A percentile compares a stretch with the other conserved stretches of the same genome.
Conservation (phyloP, 1,140 invertebrate species). For the Pentalonia nigronervosa region DNA sequence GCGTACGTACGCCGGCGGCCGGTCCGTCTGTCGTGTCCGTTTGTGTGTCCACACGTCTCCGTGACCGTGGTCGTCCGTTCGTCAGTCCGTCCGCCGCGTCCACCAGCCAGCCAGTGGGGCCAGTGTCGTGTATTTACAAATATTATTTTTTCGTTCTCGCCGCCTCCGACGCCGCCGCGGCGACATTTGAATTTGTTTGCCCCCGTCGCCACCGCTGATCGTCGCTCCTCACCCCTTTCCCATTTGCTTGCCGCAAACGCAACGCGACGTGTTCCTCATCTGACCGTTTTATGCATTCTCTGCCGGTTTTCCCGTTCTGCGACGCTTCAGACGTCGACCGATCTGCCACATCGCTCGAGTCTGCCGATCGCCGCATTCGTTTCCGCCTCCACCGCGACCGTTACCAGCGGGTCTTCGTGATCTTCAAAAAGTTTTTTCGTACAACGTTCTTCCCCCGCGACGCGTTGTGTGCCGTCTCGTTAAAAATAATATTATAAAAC, state of each 20-base stretch:
- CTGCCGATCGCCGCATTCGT: not conserved
- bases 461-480: not conserved
- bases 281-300: not conserved
- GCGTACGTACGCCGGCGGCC: conserved; percentile 32
- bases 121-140: not conserved
- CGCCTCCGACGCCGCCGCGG: not conserved
- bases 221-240: not conserved
- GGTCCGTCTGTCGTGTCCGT: conserved; percentile 15
- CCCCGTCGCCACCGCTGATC: not conserved
- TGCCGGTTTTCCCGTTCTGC: not conserved
- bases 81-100: not conserved
- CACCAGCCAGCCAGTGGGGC: not conserved
- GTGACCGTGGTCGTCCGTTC: not conserved
- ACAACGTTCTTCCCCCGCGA: not conserved
- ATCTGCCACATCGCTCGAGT: not conserved
- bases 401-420: not conserved
- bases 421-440: not conserved
- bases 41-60: not conserved
- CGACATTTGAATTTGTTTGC: not conserved
- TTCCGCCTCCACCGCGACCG: not conserved
- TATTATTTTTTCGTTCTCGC: not conserved
- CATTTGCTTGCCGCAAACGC: not conserved
- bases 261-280: not conserved
- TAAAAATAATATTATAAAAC: not conserved
- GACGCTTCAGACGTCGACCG: not conserved